Conservation (phyloP, 1,140 invertebrate species). For the Globodera ellingtonae region DNA sequence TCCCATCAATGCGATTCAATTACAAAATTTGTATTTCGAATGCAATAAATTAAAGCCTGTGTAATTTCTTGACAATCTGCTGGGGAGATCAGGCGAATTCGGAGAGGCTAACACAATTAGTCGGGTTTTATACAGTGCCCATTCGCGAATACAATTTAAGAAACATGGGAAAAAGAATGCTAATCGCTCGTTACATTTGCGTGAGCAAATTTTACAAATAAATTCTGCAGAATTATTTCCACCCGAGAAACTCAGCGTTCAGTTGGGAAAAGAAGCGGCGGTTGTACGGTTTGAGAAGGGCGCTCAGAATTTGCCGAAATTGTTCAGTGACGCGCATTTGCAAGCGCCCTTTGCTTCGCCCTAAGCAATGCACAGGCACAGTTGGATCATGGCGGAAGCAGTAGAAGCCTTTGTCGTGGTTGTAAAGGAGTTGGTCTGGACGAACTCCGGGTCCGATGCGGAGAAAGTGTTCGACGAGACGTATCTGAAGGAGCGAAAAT, state of each 20-base stretch:
- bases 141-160: no score
- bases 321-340: constrained; percentile 16
- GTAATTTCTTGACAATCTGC: no score
- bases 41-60: no score
- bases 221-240: background rate
- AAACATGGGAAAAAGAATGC: no score
- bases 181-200: no score
- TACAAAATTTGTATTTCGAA: no score
- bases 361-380: constrained; percentile 42
- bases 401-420: constrained; percentile 67
- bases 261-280: constrained; percentile 22
- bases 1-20: no score
- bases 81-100: no score
- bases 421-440: constrained; percentile 58
- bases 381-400: constrained; percentile 64
- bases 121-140: no score
- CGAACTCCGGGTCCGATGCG: constrained; percentile 36
- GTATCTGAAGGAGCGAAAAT: constrained; percentile 47
- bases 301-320: constrained; percentile 8
- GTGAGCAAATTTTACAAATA: background rate
- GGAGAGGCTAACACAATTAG: no score
- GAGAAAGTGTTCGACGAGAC: constrained; percentile 54
- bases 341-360: constrained; percentile 48
- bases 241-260: constrained; percentile 8
- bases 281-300: constrained; percentile 22